Evolutionary conservation across 2,113 vertebrate genomes (phyloP).

Genomic region (Plestiodon gilberti): DNA sequence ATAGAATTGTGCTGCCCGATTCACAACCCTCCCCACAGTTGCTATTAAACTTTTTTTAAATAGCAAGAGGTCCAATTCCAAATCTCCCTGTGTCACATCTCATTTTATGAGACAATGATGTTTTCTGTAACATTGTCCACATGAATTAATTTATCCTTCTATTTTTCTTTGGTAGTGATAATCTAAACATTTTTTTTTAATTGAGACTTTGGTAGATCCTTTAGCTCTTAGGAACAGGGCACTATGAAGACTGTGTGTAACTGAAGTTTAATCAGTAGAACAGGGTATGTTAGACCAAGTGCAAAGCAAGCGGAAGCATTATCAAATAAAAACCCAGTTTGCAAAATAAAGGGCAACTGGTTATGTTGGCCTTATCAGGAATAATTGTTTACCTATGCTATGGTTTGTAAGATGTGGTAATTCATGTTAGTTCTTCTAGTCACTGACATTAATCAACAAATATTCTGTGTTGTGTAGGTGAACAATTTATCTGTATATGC

Average conservation of each 20-base stretch:
- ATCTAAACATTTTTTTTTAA: neutral
- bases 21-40: neutral
- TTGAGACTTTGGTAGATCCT: conserved; percentile 29
- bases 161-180: neutral
- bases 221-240: conserved; percentile 7
- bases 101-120: neutral
- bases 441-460: conserved; percentile 17
- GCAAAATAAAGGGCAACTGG: conserved; percentile 45
- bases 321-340: conserved; percentile 45
- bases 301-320: conserved; percentile 49
- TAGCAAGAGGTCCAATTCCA: neutral
- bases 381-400: conserved; percentile 54
- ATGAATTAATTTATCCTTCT: neutral
- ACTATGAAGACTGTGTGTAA: conserved; percentile 5
- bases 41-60: neutral
- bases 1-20: no score
- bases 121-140: neutral
- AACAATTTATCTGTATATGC: conserved; percentile 37
- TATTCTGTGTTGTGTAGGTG: conserved; percentile 47
- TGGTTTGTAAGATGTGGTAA: conserved; percentile 38
- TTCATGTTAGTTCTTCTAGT: conserved; percentile 38
- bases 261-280: conserved; percentile 51
- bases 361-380: conserved; percentile 36
- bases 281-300: conserved; percentile 42
- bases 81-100: neutral